Percentiles rank a stretch among this genome's conserved stretches.
Evolutionary conservation across 2,797 vertebrate genomes (phyloP).

Genomic region (Chelonia mydas): DNA sequence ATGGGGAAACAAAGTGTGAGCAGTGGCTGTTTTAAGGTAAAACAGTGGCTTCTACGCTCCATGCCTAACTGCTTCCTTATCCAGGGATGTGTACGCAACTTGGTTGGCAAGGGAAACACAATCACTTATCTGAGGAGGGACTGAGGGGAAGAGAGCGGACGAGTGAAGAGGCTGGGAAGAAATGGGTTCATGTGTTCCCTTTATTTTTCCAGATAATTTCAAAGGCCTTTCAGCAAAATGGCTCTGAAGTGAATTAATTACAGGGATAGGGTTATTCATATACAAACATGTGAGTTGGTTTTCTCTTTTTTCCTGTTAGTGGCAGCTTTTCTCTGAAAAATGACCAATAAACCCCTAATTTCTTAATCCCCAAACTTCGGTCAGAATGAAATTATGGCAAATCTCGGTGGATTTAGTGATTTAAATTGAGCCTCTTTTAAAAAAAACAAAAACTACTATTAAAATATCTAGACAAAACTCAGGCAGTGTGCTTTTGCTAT

Average conservation of each 20-base stretch:
- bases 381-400: not conserved
- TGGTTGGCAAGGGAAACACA: not conserved
- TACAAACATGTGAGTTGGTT: not conserved
- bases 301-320: not conserved
- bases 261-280: not conserved
- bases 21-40: not conserved
- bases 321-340: not conserved
- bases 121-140: not conserved
- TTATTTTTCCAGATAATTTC: not conserved
- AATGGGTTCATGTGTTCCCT: not conserved
- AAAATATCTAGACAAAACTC: constrained; percentile 20
- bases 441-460: not conserved
- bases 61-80: not conserved
- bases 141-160: not conserved
- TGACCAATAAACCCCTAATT: not conserved
- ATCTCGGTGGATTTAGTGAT: not conserved
- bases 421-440: not conserved
- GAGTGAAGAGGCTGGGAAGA: not conserved
- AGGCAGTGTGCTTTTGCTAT: not conserved
- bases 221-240: not conserved
- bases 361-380: not conserved
- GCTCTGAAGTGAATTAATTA: not conserved
- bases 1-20: not conserved
- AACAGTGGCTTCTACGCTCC: not conserved
- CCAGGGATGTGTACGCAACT: not conserved